These are phyloP conservation scores for Drosophila falleni DNA, from an alignment of 2,888 invertebrate genomes.

Conservation along the genomic window DNA sequence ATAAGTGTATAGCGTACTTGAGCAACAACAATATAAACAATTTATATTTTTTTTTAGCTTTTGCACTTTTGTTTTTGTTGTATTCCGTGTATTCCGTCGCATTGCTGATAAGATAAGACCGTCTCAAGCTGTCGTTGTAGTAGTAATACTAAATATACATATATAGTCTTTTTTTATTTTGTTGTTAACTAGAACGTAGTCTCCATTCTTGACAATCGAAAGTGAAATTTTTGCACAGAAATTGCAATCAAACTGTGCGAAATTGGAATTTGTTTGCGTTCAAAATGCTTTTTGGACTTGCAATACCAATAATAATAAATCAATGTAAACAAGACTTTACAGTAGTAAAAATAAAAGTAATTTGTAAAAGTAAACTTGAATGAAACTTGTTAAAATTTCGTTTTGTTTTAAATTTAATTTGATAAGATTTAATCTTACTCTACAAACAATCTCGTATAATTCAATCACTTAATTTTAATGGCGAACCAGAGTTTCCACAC, in stretches of 20 bases:
- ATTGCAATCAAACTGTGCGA: conserved; percentile 20
- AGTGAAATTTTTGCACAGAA: conserved; percentile 43
- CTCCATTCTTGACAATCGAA: conserved; percentile 37
- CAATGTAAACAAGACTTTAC: too few species aligned
- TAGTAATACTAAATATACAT: conserved; percentile 11
- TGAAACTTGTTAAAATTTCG: too few species aligned
- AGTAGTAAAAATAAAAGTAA: too few species aligned
- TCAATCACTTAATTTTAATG: not conserved
- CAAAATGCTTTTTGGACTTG: not conserved
- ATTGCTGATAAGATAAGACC: conserved; percentile 56
- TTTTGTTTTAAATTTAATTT: too few species aligned
- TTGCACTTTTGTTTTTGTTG: conserved; percentile 49
- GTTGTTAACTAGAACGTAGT: conserved; percentile 3
- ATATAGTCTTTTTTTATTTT: not conserved
- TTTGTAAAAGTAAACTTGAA: too few species aligned
- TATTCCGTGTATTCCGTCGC: conserved; percentile 31
- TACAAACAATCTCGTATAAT: conserved; percentile 6
- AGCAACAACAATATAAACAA: conserved; percentile 50
- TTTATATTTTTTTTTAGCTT: conserved; percentile 24
- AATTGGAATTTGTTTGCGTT: not conserved
- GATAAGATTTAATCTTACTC: not conserved
- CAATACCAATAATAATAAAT: too few species aligned
- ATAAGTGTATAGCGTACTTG: conserved; percentile 6
- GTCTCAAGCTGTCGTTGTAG: conserved; percentile 20
- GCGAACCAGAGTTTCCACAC: not conserved